Base-by-base conservation (phyloP, 92 coral and sea anemone species). In the Chrysogorgia sp. region DNA sequence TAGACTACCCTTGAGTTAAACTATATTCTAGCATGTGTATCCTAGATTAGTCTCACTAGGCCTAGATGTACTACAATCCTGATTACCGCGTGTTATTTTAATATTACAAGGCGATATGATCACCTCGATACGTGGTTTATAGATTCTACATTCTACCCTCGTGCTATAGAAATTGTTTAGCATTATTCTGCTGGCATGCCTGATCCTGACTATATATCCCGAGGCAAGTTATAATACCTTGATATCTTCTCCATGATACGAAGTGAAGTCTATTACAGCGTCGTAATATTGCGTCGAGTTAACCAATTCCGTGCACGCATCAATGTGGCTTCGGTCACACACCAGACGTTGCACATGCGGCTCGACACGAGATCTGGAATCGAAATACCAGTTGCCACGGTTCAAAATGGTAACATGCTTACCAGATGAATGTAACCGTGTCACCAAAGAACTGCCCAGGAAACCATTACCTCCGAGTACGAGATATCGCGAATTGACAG, bases 401-500 rank as follows among this genome's bases (percentile, higher is more conserved):
- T 89, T 87, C 21, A 89, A 53, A 40, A 84, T 69, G 15, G 97
- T 89, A 24, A 86, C 80, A 37, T 89, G 86, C 35, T 74, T 77
- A 12, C 52, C 72, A 0, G 63, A 31, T 2, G 85, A 77, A 24
- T 83, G 86, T 45, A 91, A 63, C 10, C 79, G 76, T 13, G 86
- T 71, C 0, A 85, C 97, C 1, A 89, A 67, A 69, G 90, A 92
- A 29, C 89, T 79, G 0, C 97, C 97, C 0, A 91, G 61, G 63
- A 91, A 80, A 13, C 97, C 97, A 79, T 91, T 89, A 5, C 97
- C 97, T 58, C 97, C 97, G 26, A 91, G 85, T 19, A 91, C 87
- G 34, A 88, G 92, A 69, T 65, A 14, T 1, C 32, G 63, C 17
- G 29, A 29, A 14, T n/a, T n/a, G n/a, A n/a, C n/a, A n/a, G 32